These are phyloP conservation scores for Anthophora plumipes DNA, from an alignment of 2,888 invertebrate species.

Conservation along the genomic window DNA sequence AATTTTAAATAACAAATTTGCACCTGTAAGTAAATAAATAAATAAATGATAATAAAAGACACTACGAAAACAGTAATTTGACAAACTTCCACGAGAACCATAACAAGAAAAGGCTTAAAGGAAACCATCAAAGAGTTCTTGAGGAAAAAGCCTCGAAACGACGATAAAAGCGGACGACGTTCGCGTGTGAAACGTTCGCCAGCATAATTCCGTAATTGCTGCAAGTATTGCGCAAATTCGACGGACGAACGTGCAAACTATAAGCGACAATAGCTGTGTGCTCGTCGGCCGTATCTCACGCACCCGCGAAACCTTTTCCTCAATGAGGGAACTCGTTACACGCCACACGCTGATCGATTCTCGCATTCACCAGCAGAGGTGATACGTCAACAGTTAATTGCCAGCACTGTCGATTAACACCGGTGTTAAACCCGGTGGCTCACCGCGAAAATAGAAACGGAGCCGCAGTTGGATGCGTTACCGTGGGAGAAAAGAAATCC, in stretches of 20 bases:
- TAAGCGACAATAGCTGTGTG: conserved; percentile 29
- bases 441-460: conserved; percentile 34
- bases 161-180: not conserved
- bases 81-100: no score
- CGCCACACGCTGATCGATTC: conserved; percentile 29
- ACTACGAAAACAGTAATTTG: no score
- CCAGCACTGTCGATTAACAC: conserved; percentile 52
- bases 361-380: conserved; percentile 31
- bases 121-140: not conserved
- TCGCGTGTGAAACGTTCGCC: not conserved
- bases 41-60: no score
- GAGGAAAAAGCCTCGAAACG: not conserved
- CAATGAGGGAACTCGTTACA: not conserved
- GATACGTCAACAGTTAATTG: conserved; percentile 60
- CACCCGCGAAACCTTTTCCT: not conserved
- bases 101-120: no score
- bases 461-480: conserved; percentile 14
- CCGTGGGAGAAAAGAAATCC: conserved; percentile 47
- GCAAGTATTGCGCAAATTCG: conserved; percentile 6
- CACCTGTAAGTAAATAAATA: no score
- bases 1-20: no score
- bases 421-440: conserved; percentile 15
- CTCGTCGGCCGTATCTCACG: conserved; percentile 12
- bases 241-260: conserved; percentile 11
- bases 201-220: not conserved